Conservation (phyloP, 2,113 vertebrate species). For the Malaclemys terrapin region DNA sequence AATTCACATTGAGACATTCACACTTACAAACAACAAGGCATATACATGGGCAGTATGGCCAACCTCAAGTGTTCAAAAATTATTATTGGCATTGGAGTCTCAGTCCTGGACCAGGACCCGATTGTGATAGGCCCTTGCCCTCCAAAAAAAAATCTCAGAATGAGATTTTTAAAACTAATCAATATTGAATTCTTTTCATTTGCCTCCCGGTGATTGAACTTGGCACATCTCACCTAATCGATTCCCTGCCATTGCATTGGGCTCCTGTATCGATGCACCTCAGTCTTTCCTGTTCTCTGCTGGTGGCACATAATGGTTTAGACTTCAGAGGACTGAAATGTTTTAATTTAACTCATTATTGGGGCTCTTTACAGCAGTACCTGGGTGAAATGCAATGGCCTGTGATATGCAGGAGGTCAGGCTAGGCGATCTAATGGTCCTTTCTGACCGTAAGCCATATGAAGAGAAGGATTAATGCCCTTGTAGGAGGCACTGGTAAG, state of each 20-base stretch:
- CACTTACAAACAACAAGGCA: too few relatives aligned
- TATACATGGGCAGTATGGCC: not conserved
- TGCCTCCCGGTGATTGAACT: not conserved
- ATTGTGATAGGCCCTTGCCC: not conserved
- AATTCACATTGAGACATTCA: not conserved
- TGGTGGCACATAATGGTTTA: not conserved
- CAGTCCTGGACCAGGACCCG: not conserved
- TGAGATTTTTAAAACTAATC: accelerated
- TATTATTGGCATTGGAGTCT: not conserved
- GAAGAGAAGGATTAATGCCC: too few relatives aligned
- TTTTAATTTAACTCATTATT: not conserved
- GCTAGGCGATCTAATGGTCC: too few relatives aligned
- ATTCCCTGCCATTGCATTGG: not conserved
- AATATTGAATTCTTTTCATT: not conserved
- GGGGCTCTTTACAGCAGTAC: not conserved
- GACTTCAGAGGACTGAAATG: not conserved
- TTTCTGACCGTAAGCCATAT: too few relatives aligned
- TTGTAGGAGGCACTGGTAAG: too few relatives aligned
- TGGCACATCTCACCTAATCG: not conserved
- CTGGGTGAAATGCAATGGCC: not conserved
- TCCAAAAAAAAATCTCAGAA: not conserved
- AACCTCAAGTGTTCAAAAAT: not conserved
- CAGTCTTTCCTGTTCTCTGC: not conserved
- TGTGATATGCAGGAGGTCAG: too few relatives aligned
- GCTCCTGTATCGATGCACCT: not conserved